Evolutionary conservation across 2,797 vertebrate species (phyloP), one percentile per base, ranked within the genome.

Genomic region (Eulemur coronatus): DNA sequence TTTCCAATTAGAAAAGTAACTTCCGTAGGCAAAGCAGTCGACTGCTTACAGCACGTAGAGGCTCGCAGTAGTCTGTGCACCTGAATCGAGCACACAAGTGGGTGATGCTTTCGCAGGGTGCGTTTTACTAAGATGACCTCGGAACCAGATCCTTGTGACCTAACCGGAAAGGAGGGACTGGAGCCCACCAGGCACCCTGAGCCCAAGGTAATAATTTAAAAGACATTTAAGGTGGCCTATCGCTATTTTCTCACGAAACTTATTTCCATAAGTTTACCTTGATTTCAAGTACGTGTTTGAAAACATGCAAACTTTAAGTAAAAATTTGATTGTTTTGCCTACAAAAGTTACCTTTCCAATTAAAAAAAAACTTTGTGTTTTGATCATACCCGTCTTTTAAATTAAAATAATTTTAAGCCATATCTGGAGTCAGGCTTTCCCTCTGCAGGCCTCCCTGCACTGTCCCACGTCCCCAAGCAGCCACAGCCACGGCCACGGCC

Each of bases 391-490:
- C 28, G 7, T 67, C 13, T 65, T 90, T 91, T 43, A 69, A 63
- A 73, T 78, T 38, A 30, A 82, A 76, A n/a, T 33, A 12, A 26
- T 79, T 85, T 59, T 43, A 52, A 67, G 28, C 26, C 81, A 59
- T n/a, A 50, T 80, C n/a, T 28, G 70, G 26, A 46, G 41, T 28
- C 69, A 8, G 7, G 28, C 46, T 97, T 91, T 17, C 20, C 18
- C 52, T 17, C 11, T 0, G 0, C 8, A 26, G 1, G 1, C 12
- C 18, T 18, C 24, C 6, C 28, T 4, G 3, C 7, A 8, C 13
- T 1, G 22, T 26, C 8, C 33, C 1, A 0, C 2, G 24, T 18
- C 76, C 11, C 15, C 59, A 6, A 0, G 11, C 17, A 1, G 4
- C 4, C 41, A 20, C 1, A 5, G 11, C 33, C 10, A 18, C 24